phyloP scores from a whole-genome alignment of 2,888 invertebrate species.

The Synanthedon myopaeformis region DNA sequence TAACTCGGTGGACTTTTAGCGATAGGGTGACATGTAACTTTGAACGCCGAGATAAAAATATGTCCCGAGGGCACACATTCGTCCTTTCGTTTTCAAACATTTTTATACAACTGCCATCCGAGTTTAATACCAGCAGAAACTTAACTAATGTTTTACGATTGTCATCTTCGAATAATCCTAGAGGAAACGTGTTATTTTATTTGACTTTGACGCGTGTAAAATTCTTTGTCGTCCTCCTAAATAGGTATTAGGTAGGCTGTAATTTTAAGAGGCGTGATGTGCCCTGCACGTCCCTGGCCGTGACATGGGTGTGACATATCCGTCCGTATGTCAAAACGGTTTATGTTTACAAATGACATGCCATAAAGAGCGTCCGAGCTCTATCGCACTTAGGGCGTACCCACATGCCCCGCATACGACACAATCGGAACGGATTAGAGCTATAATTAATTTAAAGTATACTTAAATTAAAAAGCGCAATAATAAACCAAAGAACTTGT shows the following conservation, averaged over 20 bases:
- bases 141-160: too few relatives aligned
- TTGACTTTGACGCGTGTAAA: too few relatives aligned
- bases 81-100: too few relatives aligned
- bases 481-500: conserved; percentile 16
- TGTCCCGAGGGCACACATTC: neutral
- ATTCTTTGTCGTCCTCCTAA: too few relatives aligned
- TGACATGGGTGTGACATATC: neutral
- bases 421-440: neutral
- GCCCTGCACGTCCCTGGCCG: too few relatives aligned
- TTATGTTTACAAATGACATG: neutral
- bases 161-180: too few relatives aligned
- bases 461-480: too few relatives aligned
- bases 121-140: too few relatives aligned
- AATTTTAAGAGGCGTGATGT: too few relatives aligned
- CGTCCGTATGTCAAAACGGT: neutral
- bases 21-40: neutral
- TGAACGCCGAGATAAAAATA: neutral
- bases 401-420: neutral
- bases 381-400: neutral
- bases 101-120: neutral
- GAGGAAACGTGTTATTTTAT: too few relatives aligned
- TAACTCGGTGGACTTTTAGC: conserved; percentile 17
- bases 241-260: too few relatives aligned
- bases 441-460: neutral
- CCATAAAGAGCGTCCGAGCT: neutral